These are phyloP conservation scores for Dryadula phaetusa DNA, from an alignment of 2,888 invertebrate genomes.

Conservation along the genomic window DNA sequence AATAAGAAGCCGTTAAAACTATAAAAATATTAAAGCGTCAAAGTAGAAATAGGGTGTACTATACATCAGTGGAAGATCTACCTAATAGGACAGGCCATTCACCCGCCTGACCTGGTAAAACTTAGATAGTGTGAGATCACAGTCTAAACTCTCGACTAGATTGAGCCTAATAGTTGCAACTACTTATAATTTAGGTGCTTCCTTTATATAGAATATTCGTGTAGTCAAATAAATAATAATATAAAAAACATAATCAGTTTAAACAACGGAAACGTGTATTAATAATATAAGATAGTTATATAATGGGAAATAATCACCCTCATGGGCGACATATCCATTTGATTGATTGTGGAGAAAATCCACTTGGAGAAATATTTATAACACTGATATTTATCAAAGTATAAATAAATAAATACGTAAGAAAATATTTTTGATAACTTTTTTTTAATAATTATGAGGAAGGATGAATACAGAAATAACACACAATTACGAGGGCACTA, in stretches of 20 bases:
- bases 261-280: too few species aligned
- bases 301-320: too few species aligned
- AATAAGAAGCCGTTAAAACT: not conserved
- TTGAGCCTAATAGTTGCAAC: constrained; percentile 1
- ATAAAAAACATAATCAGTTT: not conserved
- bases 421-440: too few species aligned
- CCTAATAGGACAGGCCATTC: constrained; percentile 36
- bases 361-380: too few species aligned
- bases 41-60: constrained; percentile 4
- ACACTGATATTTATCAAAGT: too few species aligned
- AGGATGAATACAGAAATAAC: too few species aligned
- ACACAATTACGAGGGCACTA: too few species aligned
- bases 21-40: not conserved
- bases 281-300: too few species aligned
- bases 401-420: too few species aligned
- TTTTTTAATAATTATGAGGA: too few species aligned
- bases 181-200: not conserved
- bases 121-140: constrained; percentile 31
- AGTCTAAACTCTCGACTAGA: constrained; percentile 19
- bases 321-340: too few species aligned
- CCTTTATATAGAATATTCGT: not conserved
- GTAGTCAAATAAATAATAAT: not conserved
- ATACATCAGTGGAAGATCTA: constrained; percentile 3
- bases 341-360: too few species aligned
- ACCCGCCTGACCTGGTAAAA: constrained; percentile 37